Evolutionary conservation across 1,140 invertebrate genomes (phyloP), one percentile per base, ranked within the genome.

Genomic region (Goniozus legneri): DNA sequence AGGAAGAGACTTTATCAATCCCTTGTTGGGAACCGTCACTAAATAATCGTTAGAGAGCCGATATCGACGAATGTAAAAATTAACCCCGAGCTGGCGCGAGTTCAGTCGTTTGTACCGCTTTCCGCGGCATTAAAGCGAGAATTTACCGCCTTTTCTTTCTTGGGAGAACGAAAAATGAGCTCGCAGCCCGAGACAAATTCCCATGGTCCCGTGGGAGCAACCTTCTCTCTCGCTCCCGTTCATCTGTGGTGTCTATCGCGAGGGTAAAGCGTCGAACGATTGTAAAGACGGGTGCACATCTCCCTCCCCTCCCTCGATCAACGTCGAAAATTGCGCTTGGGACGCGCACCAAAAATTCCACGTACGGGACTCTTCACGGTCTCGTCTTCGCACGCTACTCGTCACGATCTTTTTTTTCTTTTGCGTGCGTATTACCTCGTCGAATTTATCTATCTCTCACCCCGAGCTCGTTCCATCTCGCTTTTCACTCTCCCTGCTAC

Each of bases 321-420:
- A n/a, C 20, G 21, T 36, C 24, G 21, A 49, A 53, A 32, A 32
- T 42, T 34, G 40, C 39, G 54, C 16, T 32, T 36, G 41, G 16
- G 30, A 48, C 47, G 50, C 41, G 42, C n/a, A n/a, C n/a, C n/a
- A n/a, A n/a, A n/a, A 44, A 6, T 40, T 62, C 37, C 40, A 33
- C 32, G 50, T 46, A 51, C 60, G 52, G 55, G 44, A 60, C 53
- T 63, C 56, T 60, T 43, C 52, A 53, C 44, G 18, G 15, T 14
- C 22, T 49, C 49, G 30, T 52, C 52, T 63, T 63, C 58, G 50
- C 60, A 63, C 58, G 60, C 58, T 54, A n/a, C n/a, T n/a, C n/a
- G n/a, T n/a, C n/a, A n/a, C n/a, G n/a, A n/a, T n/a, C n/a, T n/a
- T 50, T 20, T 31, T 42, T 54, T 6, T 15, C 43, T n/a, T n/a